phyloP scores from a whole-genome alignment of 1,140 invertebrate genomes.

The Diorhabda carinulata region DNA sequence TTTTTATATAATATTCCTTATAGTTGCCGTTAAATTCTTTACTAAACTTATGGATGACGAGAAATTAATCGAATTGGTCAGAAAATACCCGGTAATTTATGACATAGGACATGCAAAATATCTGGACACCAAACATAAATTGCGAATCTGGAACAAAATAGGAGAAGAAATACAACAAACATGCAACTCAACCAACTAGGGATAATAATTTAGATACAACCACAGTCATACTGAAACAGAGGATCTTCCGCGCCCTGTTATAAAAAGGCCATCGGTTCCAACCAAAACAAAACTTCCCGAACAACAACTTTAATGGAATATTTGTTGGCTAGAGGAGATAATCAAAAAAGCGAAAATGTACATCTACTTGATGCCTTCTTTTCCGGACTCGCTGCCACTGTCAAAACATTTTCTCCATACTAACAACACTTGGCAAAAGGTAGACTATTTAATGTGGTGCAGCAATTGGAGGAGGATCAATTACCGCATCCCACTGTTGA shows the following conservation, averaged over 20 bases:
- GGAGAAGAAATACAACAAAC: slow-evolving; percentile 11
- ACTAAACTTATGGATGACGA: not conserved
- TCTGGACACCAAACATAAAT: slow-evolving; percentile 6
- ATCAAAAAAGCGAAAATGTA: not conserved
- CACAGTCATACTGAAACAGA: too few relatives aligned
- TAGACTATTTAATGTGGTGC: slow-evolving; percentile 18
- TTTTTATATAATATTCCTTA: too few relatives aligned
- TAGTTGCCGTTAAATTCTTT: too few relatives aligned
- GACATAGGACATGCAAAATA: slow-evolving; percentile 14
- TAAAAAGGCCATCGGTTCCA: too few relatives aligned
- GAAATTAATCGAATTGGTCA: slow-evolving; percentile 13
- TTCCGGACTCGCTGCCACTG: slow-evolving; percentile 12
- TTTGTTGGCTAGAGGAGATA: not conserved
- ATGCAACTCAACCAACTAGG: too few relatives aligned
- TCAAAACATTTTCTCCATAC: slow-evolving; percentile 18
- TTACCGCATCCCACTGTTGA: not conserved
- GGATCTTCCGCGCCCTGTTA: too few relatives aligned
- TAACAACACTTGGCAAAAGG: slow-evolving; percentile 12
- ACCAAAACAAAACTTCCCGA: too few relatives aligned
- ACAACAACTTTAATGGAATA: too few relatives aligned
- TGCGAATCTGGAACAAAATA: slow-evolving; percentile 16
- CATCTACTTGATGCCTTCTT: slow-evolving; percentile 21
- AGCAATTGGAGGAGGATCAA: slow-evolving; percentile 17
- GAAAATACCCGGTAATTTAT: slow-evolving; percentile 10
- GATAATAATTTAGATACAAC: not conserved